phyloP scores from a whole-genome alignment of 2,888 invertebrate species.

The Sphecodes monilicornis region DNA sequence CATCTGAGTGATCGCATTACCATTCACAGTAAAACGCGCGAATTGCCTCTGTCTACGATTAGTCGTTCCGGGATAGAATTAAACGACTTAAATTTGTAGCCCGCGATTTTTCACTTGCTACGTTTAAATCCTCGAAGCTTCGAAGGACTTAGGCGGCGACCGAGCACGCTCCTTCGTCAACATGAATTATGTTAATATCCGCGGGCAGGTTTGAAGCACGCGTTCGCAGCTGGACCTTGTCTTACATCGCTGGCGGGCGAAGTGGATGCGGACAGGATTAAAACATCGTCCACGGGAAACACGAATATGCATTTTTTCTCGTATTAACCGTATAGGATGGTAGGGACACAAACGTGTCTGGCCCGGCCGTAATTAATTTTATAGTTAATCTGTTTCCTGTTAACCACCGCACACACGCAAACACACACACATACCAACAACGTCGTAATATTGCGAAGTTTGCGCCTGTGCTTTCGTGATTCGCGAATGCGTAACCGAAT shows the following conservation, averaged over 20 bases:
- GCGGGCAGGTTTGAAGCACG: conserved; percentile 19
- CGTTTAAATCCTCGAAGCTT: background rate
- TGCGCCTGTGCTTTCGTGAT: conserved; percentile 10
- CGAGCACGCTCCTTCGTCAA: background rate
- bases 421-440: background rate
- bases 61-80: background rate
- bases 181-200: conserved; percentile 23
- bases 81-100: background rate
- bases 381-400: conserved; percentile 54
- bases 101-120: background rate
- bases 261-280: conserved; percentile 42
- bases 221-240: conserved; percentile 7
- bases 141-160: background rate
- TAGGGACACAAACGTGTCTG: conserved; percentile 47
- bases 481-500: conserved; percentile 52
- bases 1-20: background rate
- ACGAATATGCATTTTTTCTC: conserved; percentile 50
- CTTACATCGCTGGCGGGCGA: conserved; percentile 30
- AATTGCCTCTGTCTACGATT: background rate
- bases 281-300: conserved; percentile 43
- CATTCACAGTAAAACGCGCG: background rate
- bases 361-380: conserved; percentile 58
- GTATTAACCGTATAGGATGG: conserved; percentile 54
- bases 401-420: conserved; percentile 25
- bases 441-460: background rate